Evolutionary conservation across 1,140 invertebrate species (phyloP).

Genomic region (Cyclargus thomasi): DNA sequence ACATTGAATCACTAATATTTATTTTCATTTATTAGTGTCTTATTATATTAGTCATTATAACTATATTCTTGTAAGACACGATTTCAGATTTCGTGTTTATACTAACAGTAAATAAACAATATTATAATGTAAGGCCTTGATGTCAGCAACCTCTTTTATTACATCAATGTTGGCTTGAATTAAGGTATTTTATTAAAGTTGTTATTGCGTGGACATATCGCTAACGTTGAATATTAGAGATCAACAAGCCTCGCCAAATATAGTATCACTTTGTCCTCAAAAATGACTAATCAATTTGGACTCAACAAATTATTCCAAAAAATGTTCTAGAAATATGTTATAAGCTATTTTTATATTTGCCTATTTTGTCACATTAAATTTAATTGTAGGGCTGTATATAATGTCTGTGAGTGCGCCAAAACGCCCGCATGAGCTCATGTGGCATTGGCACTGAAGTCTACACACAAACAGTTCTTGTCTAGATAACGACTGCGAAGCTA

Average conservation of each 20-base stretch:
- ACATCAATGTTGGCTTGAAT: too few species aligned
- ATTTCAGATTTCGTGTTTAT: too few species aligned
- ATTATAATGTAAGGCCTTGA: neutral
- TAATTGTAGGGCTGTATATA: slow-evolving; percentile 14
- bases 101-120: too few species aligned
- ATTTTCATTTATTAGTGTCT: slow-evolving; percentile 31
- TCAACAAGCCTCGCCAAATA: neutral
- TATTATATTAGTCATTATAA: too few species aligned
- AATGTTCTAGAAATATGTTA: neutral
- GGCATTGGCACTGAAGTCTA: slow-evolving; percentile 67
- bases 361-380: neutral
- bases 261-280: neutral
- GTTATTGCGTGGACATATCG: neutral
- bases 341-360: neutral
- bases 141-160: neutral
- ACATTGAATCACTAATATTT: slow-evolving; percentile 47
- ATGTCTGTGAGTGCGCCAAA: slow-evolving; percentile 56
- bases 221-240: neutral
- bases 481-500: slow-evolving; percentile 60
- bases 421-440: slow-evolving; percentile 53
- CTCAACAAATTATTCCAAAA: too few species aligned
- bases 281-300: neutral
- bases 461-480: slow-evolving; percentile 50
- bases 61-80: too few species aligned
- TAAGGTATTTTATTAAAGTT: neutral